Evolutionary conservation across 2,113 vertebrate genomes (phyloP), one percentile per base, ranked within the genome.

Genomic region (Otis tarda): DNA sequence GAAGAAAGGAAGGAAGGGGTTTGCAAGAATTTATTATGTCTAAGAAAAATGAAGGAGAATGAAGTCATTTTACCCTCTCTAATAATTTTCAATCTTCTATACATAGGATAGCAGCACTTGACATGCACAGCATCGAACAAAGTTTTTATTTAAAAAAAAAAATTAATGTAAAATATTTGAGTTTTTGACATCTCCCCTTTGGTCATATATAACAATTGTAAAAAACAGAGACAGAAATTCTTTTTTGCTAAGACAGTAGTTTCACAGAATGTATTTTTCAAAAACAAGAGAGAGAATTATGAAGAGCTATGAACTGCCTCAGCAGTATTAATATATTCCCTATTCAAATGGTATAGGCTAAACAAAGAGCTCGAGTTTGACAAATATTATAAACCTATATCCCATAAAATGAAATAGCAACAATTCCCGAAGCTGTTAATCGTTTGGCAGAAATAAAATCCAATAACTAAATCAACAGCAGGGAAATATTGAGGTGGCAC

Each of bases 1-100:
- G 57, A 63, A 93, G 86, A 86, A 95, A 82, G 57, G 89, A 78
- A 83, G 92, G 89, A 93, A 87, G 20, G 83, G 69, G 61, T 71
- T 85, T 87, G 81, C 39, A 79, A 75, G 50, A 87, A 89, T 87
- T 89, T 64, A 82, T 91, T 95, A 30, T 68, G 35, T 31, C 65
- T 31, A 68, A 87, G 69, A 78, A 82, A 68, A 65, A 39, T 4
- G 30, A 84, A 87, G 59, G 24, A 67, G 77, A 94, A 89, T 52
- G 55, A 77, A 95, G 69, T 79, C 27, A 68, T 94, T 92, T 92
- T 86, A 63, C 53, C 15, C 27, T 49, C 61, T 65, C 74, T 61
- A 53, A 35, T 64, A 2, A 50, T 78, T 96, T 94, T 45, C 81
- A 41, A 0, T 27, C 31, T 65, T 68, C 68, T 43, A 7, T 6